These are phyloP conservation scores for Heterodera carotae DNA, from an alignment of 1,140 invertebrate species.

Conservation along the genomic window DNA sequence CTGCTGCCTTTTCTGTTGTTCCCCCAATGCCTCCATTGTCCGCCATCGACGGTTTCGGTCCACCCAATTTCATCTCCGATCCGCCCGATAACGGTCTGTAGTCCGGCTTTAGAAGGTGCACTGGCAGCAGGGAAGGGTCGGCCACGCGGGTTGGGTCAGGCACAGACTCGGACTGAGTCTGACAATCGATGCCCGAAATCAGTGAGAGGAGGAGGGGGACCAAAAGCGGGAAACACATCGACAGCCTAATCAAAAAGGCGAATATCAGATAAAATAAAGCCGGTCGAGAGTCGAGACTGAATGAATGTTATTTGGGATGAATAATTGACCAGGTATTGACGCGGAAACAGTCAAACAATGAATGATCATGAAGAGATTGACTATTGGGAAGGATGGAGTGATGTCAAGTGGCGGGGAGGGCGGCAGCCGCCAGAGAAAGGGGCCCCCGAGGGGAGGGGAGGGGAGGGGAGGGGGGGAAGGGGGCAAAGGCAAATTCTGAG, in stretches of 20 bases:
- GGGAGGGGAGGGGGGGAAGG: too few relatives aligned
- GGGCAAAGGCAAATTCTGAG: neutral
- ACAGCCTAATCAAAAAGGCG: neutral
- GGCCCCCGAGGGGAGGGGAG: too few relatives aligned
- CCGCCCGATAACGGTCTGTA: slow-evolving; percentile 28
- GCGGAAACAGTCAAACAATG: neutral
- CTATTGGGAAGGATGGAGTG: neutral
- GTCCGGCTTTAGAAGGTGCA: slow-evolving; percentile 27
- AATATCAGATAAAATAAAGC: neutral
- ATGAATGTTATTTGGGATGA: neutral
- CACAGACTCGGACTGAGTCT: neutral
- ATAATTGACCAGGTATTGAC: neutral
- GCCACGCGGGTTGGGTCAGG: slow-evolving; percentile 22
- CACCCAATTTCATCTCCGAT: neutral
- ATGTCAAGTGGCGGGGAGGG: neutral
- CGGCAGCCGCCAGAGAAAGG: too few relatives aligned
- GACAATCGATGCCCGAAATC: neutral
- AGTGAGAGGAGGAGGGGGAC: neutral
- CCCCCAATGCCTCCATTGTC: neutral
- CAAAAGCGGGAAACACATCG: neutral
- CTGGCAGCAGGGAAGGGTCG: slow-evolving; percentile 29
- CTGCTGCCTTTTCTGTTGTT: neutral
- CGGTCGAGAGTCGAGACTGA: neutral
- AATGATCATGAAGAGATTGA: neutral
- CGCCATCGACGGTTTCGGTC: slow-evolving; percentile 10